Conservation (phyloP, 2,888 invertebrate species). For the Phrixothrix hirtus region DNA sequence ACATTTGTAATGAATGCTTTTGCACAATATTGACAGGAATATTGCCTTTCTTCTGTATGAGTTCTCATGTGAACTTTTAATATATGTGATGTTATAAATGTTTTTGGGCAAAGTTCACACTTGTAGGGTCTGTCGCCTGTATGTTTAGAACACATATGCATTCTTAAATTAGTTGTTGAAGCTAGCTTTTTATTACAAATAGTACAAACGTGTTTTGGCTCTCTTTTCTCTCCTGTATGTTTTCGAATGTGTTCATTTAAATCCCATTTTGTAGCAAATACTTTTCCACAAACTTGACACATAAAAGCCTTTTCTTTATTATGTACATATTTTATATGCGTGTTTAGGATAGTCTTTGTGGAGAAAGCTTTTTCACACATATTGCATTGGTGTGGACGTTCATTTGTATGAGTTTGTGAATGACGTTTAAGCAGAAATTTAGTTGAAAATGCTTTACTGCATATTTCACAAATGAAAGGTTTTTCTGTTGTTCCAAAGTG, state of each 20-base stretch:
- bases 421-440: slow-evolving; percentile 23
- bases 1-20: no score
- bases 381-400: slow-evolving; percentile 15
- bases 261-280: slow-evolving; percentile 20
- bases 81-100: slow-evolving; percentile 20
- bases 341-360: slow-evolving; percentile 12
- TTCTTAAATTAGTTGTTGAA: slow-evolving; percentile 18
- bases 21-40: no score
- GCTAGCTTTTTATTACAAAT: slow-evolving; percentile 20
- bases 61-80: slow-evolving; percentile 45
- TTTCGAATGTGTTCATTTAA: no score
- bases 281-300: slow-evolving; percentile 24
- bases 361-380: slow-evolving; percentile 18
- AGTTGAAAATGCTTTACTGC: no score
- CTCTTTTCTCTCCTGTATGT: slow-evolving; percentile 24
- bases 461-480: no score
- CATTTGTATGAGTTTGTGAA: slow-evolving; percentile 15
- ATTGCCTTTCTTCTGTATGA: no score
- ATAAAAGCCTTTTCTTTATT: no score
- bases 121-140: slow-evolving; percentile 23
- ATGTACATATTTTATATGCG: slow-evolving; percentile 20
- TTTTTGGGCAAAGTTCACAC: slow-evolving; percentile 20
- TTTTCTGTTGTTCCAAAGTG: slow-evolving; percentile 10
- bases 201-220: slow-evolving; percentile 11
- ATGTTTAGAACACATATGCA: slow-evolving; percentile 21